Base-by-base conservation (phyloP, 2,888 invertebrate genomes). In the Achlya flavicornis region DNA sequence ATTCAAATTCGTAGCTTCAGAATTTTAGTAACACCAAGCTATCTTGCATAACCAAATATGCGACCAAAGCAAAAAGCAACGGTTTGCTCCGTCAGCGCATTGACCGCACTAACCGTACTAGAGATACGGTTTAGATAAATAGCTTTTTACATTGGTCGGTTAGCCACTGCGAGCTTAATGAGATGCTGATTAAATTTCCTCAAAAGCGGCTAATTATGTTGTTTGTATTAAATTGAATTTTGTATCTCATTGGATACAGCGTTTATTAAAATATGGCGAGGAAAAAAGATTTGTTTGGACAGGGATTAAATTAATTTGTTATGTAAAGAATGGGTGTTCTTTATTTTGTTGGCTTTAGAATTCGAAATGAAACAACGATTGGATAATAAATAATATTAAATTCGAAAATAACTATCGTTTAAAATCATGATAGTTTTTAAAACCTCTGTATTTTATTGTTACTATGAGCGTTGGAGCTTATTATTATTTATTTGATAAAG, bases 151-250 rank as follows among this genome's bases (percentile, higher is more conserved):
- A 78, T 79, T 72, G 69, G 72, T 67, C 70, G 78, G 79, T 73
- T 78, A 74, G 72, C 80, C 80, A 57, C 70, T 67, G 70, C 41
- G 64, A 65, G 63, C 66, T 61, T 80, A 81, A 81, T 79, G 77
- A 83, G 81, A 72, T 71, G 72, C 76, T 79, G 76, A 84, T 81
- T 80, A 81, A 76, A 70, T 64, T 67, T 67, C 66, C 48, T 63
- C 63, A 66, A 69, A 62, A 62, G 64, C 65, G 61, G 64, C 63
- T 72, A 68, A 71, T 71, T 74, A 73, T 75, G 75, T 73, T 65
- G 64, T 65, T 74, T 71, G 68, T 64, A 70, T 64, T 63, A 73
- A 65, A 67, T 41, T 60, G 10, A 19, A 60, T 60, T 60, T 43
- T 41, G 19, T 60, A 60, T 16, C 41, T 41, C 26, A 60, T 41